These are phyloP conservation scores for Arnoldichthys spilopterus DNA, from an alignment of 2,797 vertebrate genomes.

Conservation along the genomic window DNA sequence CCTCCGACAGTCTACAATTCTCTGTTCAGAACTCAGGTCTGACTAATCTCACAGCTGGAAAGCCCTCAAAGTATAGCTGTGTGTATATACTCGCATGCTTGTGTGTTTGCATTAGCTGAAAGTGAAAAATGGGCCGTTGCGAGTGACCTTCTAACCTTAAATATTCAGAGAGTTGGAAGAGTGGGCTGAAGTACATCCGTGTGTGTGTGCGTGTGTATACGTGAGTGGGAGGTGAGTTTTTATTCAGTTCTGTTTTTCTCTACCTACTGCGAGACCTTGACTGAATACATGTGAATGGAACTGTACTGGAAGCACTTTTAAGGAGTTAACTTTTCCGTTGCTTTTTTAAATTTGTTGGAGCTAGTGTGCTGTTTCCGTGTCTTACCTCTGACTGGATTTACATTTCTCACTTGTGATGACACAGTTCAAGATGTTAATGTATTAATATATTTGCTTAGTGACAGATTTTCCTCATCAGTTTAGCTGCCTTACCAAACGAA, in stretches of 20 bases:
- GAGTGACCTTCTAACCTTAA: not conserved
- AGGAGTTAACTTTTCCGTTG: too few species aligned
- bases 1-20: too few species aligned
- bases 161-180: conserved; percentile 18
- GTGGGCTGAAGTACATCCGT: not conserved
- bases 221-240: conserved; percentile 36
- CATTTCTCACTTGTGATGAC: too few species aligned
- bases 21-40: conserved; percentile 10
- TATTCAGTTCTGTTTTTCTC: not conserved
- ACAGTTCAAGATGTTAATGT: too few species aligned
- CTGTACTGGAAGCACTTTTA: too few species aligned
- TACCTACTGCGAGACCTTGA: conserved; percentile 23
- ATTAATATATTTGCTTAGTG: too few species aligned
- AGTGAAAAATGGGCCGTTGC: conserved; percentile 1
- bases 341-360: too few species aligned
- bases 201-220: conserved; percentile 34
- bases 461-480: too few species aligned
- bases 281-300: conserved; percentile 36
- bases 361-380: too few species aligned
- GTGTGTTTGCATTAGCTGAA: conserved; percentile 19
- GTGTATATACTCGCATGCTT: not conserved
- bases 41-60: conserved; percentile 3
- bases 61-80: not conserved
- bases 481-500: too few species aligned
- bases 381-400: too few species aligned